These are phyloP conservation scores for Ammospiza maritima DNA, from an alignment of 2,797 vertebrate species.

Conservation along the genomic window DNA sequence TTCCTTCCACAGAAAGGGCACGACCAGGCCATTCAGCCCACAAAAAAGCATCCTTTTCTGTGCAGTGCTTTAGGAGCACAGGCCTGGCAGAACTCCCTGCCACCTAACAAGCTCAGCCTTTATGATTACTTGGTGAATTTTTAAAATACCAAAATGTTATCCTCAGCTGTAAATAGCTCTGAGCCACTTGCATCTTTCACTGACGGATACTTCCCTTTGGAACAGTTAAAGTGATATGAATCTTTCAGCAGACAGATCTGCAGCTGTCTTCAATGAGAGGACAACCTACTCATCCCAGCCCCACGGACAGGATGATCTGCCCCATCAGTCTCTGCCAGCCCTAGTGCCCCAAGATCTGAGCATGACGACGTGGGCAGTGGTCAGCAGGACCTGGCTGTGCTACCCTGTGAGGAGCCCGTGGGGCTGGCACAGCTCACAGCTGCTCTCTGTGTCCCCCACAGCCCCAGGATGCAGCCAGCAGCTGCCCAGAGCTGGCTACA, in stretches of 20 bases:
- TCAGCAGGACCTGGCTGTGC: not conserved
- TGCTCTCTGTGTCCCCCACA: not conserved
- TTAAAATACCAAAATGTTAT: conserved; percentile 85
- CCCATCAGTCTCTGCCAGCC: not conserved
- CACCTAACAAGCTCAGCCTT: conserved; percentile 46
- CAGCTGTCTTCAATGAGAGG: conserved; percentile 44
- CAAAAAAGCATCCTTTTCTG: conserved; percentile 29
- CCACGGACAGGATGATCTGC: fast-evolving
- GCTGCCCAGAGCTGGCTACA: not conserved
- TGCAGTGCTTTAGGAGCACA: not conserved
- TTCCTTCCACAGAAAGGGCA: not conserved
- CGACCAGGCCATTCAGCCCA: not conserved
- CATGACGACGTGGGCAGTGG: fast-evolving
- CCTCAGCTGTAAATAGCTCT: conserved; percentile 83
- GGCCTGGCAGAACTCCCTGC: conserved; percentile 51
- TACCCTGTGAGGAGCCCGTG: fast-evolving
- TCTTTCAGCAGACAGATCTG: conserved; percentile 37
- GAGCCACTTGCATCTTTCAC: conserved; percentile 74
- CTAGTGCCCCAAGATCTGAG: fast-evolving
- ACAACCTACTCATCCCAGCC: not conserved
- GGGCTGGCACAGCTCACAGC: not conserved
- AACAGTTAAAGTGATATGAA: conserved; percentile 76
- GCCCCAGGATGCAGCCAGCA: not conserved
- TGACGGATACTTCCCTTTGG: conserved; percentile 74
- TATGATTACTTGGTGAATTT: conserved; percentile 84